Percentiles rank a stretch among this genome's conserved stretches.
Conservation (phyloP, 2,888 invertebrate species). For the Oscheius myriophilus region DNA sequence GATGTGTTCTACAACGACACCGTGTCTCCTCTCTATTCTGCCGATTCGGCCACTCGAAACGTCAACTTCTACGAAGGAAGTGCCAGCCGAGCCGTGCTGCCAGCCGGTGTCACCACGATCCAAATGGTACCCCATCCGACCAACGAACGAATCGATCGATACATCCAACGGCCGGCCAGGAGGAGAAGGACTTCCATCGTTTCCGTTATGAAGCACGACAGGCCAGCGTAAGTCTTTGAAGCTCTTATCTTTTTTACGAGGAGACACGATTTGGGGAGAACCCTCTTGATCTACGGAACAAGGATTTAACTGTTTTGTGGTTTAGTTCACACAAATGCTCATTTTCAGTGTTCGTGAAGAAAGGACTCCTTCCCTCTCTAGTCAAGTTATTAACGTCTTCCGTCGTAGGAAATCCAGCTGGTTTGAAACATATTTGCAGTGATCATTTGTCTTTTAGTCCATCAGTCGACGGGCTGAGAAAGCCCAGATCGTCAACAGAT, state of each 20-base stretch:
- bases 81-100: constrained; percentile 41
- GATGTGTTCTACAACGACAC: constrained; percentile 54
- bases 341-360: constrained; percentile 18
- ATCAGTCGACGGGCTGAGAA: not conserved
- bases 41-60: constrained; percentile 39
- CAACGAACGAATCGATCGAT: constrained; percentile 46
- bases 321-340: no score
- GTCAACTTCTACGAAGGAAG: constrained; percentile 53
- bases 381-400: constrained; percentile 17
- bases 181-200: constrained; percentile 26
- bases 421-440: no score
- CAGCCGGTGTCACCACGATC: constrained; percentile 39
- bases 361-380: constrained; percentile 1
- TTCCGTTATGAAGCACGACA: constrained; percentile 7
- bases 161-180: constrained; percentile 20
- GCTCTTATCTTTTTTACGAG: no score
- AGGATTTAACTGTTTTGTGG: no score
- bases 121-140: constrained; percentile 51
- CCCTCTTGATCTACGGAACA: no score
- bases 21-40: constrained; percentile 50
- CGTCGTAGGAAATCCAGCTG: constrained; percentile 4
- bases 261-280: no score
- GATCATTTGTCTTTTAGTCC: not conserved
- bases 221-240: not conserved
- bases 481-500: constrained; percentile 5